Conservation (phyloP, 2,113 vertebrate genomes). For the Anguilla japonica region DNA sequence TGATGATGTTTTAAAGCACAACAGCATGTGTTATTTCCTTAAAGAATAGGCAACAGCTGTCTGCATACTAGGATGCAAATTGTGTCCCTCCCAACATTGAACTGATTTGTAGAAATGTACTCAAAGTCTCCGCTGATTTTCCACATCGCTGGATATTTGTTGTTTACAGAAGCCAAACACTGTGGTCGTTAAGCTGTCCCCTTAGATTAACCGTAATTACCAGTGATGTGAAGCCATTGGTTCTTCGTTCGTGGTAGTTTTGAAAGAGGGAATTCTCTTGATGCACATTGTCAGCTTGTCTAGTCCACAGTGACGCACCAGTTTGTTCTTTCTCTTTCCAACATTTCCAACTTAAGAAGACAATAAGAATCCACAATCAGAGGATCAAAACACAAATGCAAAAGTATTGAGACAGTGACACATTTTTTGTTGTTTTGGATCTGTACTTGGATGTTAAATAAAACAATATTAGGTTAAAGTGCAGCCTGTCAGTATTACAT, state of each 20-base stretch:
- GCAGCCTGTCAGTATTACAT: too few species aligned
- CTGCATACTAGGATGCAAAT: neutral
- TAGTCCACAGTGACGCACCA: neutral
- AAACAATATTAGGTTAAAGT: too few species aligned
- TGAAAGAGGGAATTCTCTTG: neutral
- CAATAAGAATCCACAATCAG: neutral
- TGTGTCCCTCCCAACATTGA: neutral
- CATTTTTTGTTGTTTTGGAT: too few species aligned
- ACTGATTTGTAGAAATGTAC: constrained; percentile 1
- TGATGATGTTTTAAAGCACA: neutral
- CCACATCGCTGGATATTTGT: neutral
- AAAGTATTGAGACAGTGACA: too few species aligned
- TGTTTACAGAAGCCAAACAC: constrained; percentile 4
- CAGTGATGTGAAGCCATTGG: neutral
- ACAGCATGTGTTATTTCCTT: neutral
- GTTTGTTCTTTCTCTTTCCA: neutral
- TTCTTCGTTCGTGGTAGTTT: neutral
- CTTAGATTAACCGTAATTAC: constrained; percentile 8
- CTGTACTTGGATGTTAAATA: too few species aligned
- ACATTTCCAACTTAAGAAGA: neutral
- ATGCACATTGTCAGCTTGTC: neutral
- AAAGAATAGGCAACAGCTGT: neutral
- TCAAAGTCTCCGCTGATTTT: constrained; percentile 7
- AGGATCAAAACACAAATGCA: neutral
- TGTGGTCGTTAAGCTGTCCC: neutral